Evolutionary conservation across 2,113 vertebrate genomes (phyloP).

Genomic region (Crotalus helleri): DNA sequence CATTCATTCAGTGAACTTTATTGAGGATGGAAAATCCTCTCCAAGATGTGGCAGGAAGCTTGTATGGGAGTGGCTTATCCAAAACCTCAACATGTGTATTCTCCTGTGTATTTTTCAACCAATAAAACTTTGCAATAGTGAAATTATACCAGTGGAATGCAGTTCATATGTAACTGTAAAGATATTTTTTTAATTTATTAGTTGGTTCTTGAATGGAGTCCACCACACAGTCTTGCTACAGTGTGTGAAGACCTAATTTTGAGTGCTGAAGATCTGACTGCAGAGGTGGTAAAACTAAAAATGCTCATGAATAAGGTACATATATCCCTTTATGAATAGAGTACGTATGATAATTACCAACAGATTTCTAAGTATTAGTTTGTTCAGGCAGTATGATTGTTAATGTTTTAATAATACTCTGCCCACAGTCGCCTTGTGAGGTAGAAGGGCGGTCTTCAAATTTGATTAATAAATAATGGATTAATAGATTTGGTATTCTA

Average conservation of each 20-base stretch:
- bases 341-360: neutral
- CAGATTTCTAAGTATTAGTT: neutral
- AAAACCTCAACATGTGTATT: neutral
- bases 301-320: constrained; percentile 80
- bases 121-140: neutral
- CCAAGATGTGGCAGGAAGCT: neutral
- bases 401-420: neutral
- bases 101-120: neutral
- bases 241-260: constrained; percentile 77
- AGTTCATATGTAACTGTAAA: neutral
- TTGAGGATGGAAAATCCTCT: neutral
- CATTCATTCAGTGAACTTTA: neutral
- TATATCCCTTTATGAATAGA: constrained; percentile 14
- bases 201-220: constrained; percentile 83
- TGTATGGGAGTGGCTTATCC: neutral
- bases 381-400: neutral
- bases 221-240: constrained; percentile 67
- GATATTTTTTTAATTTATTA: constrained; percentile 62
- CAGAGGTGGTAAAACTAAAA: constrained; percentile 80
- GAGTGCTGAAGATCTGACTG: constrained; percentile 74
- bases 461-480: neutral
- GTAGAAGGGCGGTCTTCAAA: neutral
- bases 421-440: neutral
- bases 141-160: neutral
- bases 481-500: neutral